Evolutionary conservation across 2,797 vertebrate genomes (phyloP).

Genomic region (Gallirallus australis): DNA sequence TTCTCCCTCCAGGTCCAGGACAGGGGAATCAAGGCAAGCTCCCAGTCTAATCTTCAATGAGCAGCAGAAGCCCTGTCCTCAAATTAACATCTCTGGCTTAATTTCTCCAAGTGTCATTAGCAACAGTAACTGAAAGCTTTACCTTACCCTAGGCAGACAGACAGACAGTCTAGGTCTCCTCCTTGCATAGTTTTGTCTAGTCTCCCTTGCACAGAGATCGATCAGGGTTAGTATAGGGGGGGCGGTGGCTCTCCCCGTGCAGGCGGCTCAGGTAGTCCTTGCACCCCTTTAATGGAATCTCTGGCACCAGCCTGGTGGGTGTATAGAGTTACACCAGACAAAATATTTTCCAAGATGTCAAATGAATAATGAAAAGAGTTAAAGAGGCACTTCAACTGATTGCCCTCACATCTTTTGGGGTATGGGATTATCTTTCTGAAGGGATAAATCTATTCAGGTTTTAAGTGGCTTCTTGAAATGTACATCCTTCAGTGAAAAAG

Average conservation of each 20-base stretch:
- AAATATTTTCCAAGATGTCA: constrained; percentile 60
- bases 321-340: constrained; percentile 56
- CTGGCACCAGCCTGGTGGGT: constrained; percentile 3
- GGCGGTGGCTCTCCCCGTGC: background rate
- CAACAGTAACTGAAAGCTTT: background rate
- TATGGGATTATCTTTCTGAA: background rate
- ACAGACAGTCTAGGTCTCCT: background rate
- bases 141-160: background rate
- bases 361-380: constrained; percentile 63
- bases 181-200: background rate
- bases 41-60: background rate
- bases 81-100: background rate
- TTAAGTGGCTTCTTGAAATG: background rate
- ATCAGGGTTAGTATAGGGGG: constrained; percentile 10
- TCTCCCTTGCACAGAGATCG: background rate
- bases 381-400: constrained; percentile 23
- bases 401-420: background rate
- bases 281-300: constrained; percentile 55
- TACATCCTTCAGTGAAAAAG: background rate
- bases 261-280: constrained; percentile 37
- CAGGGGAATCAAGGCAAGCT: background rate
- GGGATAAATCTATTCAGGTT: background rate
- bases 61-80: background rate
- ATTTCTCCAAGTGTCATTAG: background rate
- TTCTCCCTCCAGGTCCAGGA: background rate